A percentile compares a stretch with the other conserved stretches of the same genome.
These are phyloP conservation scores for Parauchenoglanis punctatus DNA, from an alignment of 2,797 vertebrate species.

Conservation along the genomic window DNA sequence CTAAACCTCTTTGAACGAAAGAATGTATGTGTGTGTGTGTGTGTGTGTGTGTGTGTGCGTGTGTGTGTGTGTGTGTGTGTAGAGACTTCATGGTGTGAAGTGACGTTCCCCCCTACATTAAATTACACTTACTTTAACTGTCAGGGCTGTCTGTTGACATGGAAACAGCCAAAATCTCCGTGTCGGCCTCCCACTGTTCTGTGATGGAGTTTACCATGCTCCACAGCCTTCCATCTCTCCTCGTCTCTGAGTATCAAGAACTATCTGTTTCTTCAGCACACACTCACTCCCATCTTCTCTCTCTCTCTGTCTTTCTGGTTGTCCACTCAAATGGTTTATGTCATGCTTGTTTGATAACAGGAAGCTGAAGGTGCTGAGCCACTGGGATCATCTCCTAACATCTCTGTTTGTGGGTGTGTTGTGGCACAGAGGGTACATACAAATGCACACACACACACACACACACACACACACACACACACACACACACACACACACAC, in stretches of 20 bases:
- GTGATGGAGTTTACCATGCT: conserved; percentile 53
- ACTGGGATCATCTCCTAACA: conserved; percentile 55
- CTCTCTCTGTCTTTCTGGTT: conserved; percentile 39
- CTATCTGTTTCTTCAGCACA: conserved; percentile 50
- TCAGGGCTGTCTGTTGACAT: conserved; percentile 56
- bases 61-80: conserved; percentile 28
- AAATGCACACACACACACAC: conserved; percentile 6
- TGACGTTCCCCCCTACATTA: conserved; percentile 29
- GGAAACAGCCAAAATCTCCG: conserved; percentile 54
- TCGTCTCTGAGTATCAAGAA: conserved; percentile 51
- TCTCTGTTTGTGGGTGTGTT: conserved; percentile 14
- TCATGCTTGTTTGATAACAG: conserved; percentile 71
- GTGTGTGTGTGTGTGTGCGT: conserved; percentile 11
- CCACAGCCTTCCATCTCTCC: conserved; percentile 51
- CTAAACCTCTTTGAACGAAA: conserved; percentile 72
- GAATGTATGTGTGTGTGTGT: conserved; percentile 34
- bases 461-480: conserved; percentile 22
- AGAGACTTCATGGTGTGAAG: conserved; percentile 43
- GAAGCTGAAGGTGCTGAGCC: conserved; percentile 66
- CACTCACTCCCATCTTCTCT: conserved; percentile 1
- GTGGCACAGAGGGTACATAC: conserved; percentile 15
- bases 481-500: conserved; percentile 20
- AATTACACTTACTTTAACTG: conserved; percentile 54
- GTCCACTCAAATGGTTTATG: conserved; percentile 55
- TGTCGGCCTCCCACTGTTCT: conserved; percentile 43